Percentiles rank a stretch among this genome's conserved stretches.
Conservation (phyloP, 1,140 invertebrate genomes). For the Asbolus verrucosus region DNA sequence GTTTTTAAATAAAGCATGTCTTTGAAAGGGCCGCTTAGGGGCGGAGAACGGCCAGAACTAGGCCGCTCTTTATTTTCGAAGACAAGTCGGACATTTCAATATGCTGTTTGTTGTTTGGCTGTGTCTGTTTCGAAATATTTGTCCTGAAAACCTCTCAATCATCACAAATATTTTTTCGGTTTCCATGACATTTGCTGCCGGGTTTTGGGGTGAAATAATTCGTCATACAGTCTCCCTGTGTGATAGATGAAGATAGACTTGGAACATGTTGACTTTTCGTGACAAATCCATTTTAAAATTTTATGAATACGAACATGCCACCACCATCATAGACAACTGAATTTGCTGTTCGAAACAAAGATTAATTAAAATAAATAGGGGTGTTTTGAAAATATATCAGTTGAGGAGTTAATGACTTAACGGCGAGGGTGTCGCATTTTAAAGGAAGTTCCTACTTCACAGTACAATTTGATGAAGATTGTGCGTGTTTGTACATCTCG, state of each 20-base stretch:
- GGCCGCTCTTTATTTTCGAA: slow-evolving; percentile 34
- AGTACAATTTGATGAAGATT: slow-evolving; percentile 39
- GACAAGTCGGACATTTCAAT: slow-evolving; percentile 41
- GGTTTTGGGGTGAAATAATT: slow-evolving; percentile 20
- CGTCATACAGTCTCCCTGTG: slow-evolving; percentile 10
- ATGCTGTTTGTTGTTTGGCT: slow-evolving; percentile 30
- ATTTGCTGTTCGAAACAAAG: slow-evolving; percentile 13
- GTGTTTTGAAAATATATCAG: slow-evolving; percentile 33
- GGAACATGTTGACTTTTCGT: not conserved
- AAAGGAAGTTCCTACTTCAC: slow-evolving; percentile 26
- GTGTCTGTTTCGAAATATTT: slow-evolving; percentile 17
- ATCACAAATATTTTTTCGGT: slow-evolving; percentile 36
- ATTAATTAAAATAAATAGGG: slow-evolving; percentile 41
- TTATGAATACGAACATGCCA: not conserved
- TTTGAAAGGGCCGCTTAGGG: slow-evolving; percentile 12
- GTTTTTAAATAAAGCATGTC: slow-evolving; percentile 5
- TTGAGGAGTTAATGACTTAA: slow-evolving; percentile 25
- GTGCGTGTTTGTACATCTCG: slow-evolving; percentile 39
- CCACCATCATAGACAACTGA: slow-evolving; percentile 15
- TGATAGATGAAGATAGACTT: not conserved
- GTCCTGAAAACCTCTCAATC: slow-evolving; percentile 40
- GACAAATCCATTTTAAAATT: slow-evolving; percentile 24
- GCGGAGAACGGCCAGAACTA: slow-evolving; percentile 28
- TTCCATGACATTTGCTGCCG: slow-evolving; percentile 6
- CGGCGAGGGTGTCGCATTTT: slow-evolving; percentile 25